Base-by-base conservation (phyloP, 2,888 invertebrate species). In the Monoplex corrugatus region DNA sequence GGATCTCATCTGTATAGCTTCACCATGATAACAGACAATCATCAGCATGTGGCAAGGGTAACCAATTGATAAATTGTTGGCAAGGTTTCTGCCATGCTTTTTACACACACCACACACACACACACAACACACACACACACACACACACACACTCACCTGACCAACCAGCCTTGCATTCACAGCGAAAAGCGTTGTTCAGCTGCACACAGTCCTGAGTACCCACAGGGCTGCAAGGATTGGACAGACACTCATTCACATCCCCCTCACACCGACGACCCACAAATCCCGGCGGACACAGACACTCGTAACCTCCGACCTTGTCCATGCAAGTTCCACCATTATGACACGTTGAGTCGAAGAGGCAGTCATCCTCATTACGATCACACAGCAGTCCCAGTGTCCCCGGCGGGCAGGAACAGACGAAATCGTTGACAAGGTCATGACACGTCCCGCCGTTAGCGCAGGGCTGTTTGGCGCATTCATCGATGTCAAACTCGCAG, bases 391-490 rank as follows among this genome's bases (percentile, higher is more conserved):
- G 97, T 0, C 99, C 99, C 1, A 98, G 96, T 0, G 99, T 98
- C 44, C 99, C 99, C 3, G 98, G 98, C 0, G 99, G 99, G 95
- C 99, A 99, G 0, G 98, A 98, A 95, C 99, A 96, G 13, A 92
- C 90, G 91, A 94, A 95, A 80, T 91, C 92, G 86, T 94, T 92
- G 6, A 99, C 97, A 23, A 98, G 97, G 96, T 99, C 99, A 95
- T 99, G 99, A 94, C 99, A 99, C 0, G 98, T 98, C 23, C 99
- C 99, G 32, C 98, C 98, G 95, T 99, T 98, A 94, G 98, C 98
- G 94, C 99, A 99, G 0, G 99, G 98, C 45, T 98, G 97, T 85
- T 98, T 97, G 1, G 97, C 97, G 95, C 99, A 99, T 93, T 99
- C 99, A 95, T 99, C 98, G 13, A 99, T 98, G 95, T 99, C 98